These are phyloP conservation scores for Zosterops lateralis DNA, from an alignment of 2,113 vertebrate species.

Conservation along the genomic window DNA sequence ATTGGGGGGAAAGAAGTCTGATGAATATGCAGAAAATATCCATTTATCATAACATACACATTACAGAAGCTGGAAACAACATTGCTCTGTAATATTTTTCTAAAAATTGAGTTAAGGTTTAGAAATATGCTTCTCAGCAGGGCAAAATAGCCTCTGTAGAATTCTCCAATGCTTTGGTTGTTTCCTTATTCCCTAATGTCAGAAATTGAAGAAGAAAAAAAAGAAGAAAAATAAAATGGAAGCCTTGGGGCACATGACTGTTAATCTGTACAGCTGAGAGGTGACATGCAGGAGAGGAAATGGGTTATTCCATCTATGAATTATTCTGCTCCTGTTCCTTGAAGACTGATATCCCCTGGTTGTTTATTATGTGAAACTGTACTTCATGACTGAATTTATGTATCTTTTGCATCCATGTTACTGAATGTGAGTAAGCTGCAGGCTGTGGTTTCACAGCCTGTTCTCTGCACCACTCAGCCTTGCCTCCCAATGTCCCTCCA, in stretches of 20 bases:
- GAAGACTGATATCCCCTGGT: background rate
- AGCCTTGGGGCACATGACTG: background rate
- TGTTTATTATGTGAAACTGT: background rate
- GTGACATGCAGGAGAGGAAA: background rate
- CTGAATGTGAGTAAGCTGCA: background rate
- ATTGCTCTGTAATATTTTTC: background rate
- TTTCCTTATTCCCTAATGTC: background rate
- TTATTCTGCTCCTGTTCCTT: background rate
- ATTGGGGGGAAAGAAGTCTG: background rate
- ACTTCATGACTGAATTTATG: background rate
- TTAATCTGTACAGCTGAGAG: background rate
- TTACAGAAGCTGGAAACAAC: background rate
- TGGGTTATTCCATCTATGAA: background rate
- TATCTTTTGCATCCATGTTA: background rate
- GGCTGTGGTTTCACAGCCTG: background rate
- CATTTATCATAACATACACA: background rate
- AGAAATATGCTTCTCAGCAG: background rate
- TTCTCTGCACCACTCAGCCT: background rate
- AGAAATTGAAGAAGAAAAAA: background rate
- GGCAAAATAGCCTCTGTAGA: background rate
- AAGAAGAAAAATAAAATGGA: background rate
- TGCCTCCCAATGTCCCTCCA: accelerated
- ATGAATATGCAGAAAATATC: background rate
- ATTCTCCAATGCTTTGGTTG: background rate
- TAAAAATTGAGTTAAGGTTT: background rate